Percentiles rank a stretch among this genome's conserved stretches.
Evolutionary conservation across 2,797 vertebrate genomes (phyloP).

Genomic region (Megaceryle alcyon): DNA sequence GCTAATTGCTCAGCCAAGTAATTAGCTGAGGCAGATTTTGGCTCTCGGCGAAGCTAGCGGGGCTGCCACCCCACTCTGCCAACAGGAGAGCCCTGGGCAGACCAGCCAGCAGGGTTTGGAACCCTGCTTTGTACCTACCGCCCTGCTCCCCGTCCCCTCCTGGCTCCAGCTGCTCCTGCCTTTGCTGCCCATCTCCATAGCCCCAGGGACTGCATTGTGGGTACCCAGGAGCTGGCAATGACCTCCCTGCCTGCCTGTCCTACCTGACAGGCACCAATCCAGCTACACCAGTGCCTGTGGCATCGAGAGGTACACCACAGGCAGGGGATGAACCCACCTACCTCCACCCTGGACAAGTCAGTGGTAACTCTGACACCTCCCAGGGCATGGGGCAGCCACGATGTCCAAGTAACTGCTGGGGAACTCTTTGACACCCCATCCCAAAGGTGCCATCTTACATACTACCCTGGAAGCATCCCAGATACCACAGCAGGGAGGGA

Average conservation of each 20-base stretch:
- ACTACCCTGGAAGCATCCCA: not conserved
- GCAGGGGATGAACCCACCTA: not conserved
- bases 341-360: not conserved
- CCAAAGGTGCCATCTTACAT: not conserved
- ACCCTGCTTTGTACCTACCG: not conserved
- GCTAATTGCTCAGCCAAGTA: conserved; percentile 15
- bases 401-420: not conserved
- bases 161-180: not conserved
- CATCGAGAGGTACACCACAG: rapidly evolving
- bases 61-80: not conserved
- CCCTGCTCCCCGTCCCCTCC: not conserved
- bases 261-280: not conserved
- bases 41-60: not conserved
- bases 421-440: not conserved
- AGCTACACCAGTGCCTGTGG: rapidly evolving
- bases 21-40: not conserved
- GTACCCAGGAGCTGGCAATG: not conserved
- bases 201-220: too few relatives aligned
- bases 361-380: too few relatives aligned
- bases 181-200: not conserved
- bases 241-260: not conserved
- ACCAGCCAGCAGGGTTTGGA: not conserved
- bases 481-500: not conserved
- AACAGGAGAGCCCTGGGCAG: not conserved
- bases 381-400: not conserved